phyloP scores from a whole-genome alignment of 2,888 invertebrate genomes.

The Standfussiana lucernea region DNA sequence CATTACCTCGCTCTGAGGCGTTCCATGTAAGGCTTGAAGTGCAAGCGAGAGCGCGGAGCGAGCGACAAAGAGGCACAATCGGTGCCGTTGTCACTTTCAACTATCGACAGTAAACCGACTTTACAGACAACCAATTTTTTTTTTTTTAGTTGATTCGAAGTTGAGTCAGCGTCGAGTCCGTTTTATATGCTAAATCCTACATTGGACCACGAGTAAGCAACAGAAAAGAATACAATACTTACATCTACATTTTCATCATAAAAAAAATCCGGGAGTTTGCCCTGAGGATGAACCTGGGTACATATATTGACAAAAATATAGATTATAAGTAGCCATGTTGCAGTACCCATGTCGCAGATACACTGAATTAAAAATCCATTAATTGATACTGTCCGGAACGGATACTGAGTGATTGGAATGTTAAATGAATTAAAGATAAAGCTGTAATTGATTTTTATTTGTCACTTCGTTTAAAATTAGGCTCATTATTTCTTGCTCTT shows the following conservation, averaged over 20 bases:
- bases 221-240: neutral
- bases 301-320: slow-evolving; percentile 8
- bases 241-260: neutral
- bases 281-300: neutral
- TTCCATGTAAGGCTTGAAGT: no score
- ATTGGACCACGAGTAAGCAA: neutral
- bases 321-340: slow-evolving; percentile 23
- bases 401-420: slow-evolving; percentile 33
- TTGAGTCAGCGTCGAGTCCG: neutral
- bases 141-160: no score
- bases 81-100: no score
- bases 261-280: slow-evolving; percentile 12
- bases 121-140: no score
- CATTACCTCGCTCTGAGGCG: no score
- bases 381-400: slow-evolving; percentile 3
- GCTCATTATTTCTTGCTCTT: no score
- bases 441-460: slow-evolving; percentile 1
- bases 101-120: no score
- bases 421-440: slow-evolving; percentile 7
- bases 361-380: slow-evolving; percentile 54
- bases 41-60: no score
- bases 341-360: slow-evolving; percentile 7
- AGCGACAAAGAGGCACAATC: no score
- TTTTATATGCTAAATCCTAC: neutral
- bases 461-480: neutral